Evolutionary conservation across 2,113 vertebrate genomes (phyloP).

Genomic region (Lagopus leucura): DNA sequence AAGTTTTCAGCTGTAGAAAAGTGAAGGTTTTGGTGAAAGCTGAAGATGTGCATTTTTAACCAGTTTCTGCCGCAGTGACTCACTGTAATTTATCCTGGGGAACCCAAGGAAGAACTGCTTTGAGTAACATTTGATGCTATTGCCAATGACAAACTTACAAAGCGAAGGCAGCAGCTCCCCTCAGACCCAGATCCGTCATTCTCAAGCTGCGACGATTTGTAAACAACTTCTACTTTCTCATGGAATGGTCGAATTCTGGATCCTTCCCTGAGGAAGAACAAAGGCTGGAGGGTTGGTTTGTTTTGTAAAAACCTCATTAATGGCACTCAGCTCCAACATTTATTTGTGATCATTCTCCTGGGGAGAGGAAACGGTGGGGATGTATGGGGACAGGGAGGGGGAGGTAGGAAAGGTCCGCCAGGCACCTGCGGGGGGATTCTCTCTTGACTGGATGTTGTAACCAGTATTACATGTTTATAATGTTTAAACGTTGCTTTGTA

Average conservation of each 20-base stretch:
- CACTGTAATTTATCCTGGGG: background rate
- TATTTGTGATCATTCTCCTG: slow-evolving; percentile 40
- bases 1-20: background rate
- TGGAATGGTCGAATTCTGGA: slow-evolving; percentile 31
- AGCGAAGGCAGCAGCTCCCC: slow-evolving; percentile 1
- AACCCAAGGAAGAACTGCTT: slow-evolving; percentile 1
- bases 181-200: background rate
- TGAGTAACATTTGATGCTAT: background rate
- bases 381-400: background rate
- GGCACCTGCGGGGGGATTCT: background rate
- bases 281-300: background rate
- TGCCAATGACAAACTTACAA: background rate
- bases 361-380: background rate
- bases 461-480: slow-evolving; percentile 67
- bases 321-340: slow-evolving; percentile 48
- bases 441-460: slow-evolving; percentile 57
- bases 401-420: background rate
- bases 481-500: slow-evolving; percentile 70
- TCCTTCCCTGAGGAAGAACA: slow-evolving; percentile 8
- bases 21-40: background rate
- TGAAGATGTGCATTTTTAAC: background rate
- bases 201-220: slow-evolving; percentile 42
- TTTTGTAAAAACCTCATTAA: slow-evolving; percentile 50
- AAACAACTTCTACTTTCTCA: slow-evolving; percentile 59
- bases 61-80: slow-evolving; percentile 33